phyloP scores from a whole-genome alignment of 2,888 invertebrate species.

The Acholoe squamosa region DNA sequence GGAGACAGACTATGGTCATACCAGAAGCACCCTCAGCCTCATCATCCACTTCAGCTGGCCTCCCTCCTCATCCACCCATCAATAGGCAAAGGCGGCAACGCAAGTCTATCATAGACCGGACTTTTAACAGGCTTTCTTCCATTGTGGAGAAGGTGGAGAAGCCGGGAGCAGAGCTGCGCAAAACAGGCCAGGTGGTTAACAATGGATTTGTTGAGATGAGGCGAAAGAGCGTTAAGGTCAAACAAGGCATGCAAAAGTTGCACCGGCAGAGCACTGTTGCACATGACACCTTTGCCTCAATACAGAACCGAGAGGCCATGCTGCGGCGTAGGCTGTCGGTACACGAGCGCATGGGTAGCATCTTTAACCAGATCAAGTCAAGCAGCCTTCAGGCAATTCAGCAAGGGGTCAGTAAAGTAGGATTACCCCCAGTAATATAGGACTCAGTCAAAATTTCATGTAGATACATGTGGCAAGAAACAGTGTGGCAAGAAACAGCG shows the following conservation, averaged over 20 bases:
- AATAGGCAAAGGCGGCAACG: not conserved
- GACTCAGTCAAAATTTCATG: no score
- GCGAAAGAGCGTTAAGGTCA: constrained; percentile 13
- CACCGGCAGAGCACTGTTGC: constrained; percentile 34
- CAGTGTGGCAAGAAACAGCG: no score
- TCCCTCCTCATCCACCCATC: not conserved
- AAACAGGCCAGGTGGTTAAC: constrained; percentile 5
- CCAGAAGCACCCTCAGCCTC: not conserved
- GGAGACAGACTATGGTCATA: not conserved
- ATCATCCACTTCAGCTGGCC: not conserved
- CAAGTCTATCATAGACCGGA: not conserved
- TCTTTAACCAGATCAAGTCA: constrained; percentile 42
- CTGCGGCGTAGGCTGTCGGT: constrained; percentile 25
- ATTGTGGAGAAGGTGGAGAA: constrained; percentile 28
- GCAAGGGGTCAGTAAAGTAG: constrained; percentile 55
- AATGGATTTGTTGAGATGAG: constrained; percentile 42
- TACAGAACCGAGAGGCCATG: constrained; percentile 7
- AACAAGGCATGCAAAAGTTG: not conserved
- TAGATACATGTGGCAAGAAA: no score
- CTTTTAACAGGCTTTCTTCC: constrained; percentile 1
- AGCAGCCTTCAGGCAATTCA: constrained; percentile 55
- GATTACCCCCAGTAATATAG: no score
- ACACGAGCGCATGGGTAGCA: constrained; percentile 39
- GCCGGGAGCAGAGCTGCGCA: not conserved
- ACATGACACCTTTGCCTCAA: not conserved